Evolutionary conservation across 2,888 invertebrate genomes (phyloP).

Genomic region (Campaea margaritaria): DNA sequence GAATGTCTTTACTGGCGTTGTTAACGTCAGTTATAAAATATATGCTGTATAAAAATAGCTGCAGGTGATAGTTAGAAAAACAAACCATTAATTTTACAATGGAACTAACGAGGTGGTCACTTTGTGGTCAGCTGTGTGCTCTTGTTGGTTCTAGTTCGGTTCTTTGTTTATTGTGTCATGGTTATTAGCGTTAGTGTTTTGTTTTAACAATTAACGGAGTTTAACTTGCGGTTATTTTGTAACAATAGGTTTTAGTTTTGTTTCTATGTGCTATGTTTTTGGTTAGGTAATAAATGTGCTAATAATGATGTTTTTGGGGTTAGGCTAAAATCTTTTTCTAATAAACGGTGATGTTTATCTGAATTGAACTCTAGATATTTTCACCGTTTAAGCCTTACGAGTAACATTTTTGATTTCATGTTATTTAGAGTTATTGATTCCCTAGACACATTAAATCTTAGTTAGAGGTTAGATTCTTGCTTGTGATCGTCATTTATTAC

Average conservation of each 20-base stretch:
- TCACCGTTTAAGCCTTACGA: no score
- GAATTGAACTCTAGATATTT: neutral
- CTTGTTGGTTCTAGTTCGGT: neutral
- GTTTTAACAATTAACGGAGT: slow-evolving; percentile 3
- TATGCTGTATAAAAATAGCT: slow-evolving; percentile 1
- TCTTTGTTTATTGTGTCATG: slow-evolving; percentile 6
- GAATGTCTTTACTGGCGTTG: slow-evolving; percentile 1
- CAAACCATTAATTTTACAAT: slow-evolving; percentile 24
- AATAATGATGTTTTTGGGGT: no score
- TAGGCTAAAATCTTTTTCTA: no score
- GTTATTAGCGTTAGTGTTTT: slow-evolving; percentile 18
- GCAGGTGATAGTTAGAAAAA: slow-evolving; percentile 16
- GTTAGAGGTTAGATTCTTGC: no score
- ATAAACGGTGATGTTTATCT: no score
- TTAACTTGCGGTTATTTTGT: neutral
- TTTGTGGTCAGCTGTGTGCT: slow-evolving; percentile 4
- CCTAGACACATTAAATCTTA: no score
- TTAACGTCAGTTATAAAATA: slow-evolving; percentile 2
- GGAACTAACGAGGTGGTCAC: slow-evolving; percentile 15
- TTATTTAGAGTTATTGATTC: no score
- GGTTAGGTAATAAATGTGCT: no score
- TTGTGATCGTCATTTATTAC: no score
- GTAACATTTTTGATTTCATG: no score
- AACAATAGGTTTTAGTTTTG: no score
- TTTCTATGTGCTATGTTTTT: no score